A percentile compares a stretch with the other conserved stretches of the same genome.
phyloP scores from a whole-genome alignment of 2,797 vertebrate species.

The Dryobates pubescens region DNA sequence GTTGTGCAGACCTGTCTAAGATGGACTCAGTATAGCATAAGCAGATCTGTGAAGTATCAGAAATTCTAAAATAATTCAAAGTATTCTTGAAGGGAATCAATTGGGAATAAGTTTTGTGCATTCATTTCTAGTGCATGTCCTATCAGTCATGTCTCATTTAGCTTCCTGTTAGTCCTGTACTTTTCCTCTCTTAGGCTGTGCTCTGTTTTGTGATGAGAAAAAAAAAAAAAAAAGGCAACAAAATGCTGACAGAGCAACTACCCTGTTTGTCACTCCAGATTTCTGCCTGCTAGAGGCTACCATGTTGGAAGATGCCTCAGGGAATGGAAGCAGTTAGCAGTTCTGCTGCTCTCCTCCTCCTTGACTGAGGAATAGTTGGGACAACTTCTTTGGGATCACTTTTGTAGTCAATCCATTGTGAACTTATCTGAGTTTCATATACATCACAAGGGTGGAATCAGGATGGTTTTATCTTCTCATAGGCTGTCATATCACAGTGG shows the following conservation, averaged over 20 bases:
- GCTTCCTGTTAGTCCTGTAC: background rate
- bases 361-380: background rate
- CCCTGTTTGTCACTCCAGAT: background rate
- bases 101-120: background rate
- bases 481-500: background rate
- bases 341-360: background rate
- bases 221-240: background rate
- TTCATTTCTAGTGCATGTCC: background rate
- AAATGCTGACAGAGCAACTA: background rate
- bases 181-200: background rate
- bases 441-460: background rate
- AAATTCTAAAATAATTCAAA: background rate
- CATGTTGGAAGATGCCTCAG: background rate
- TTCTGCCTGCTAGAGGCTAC: background rate
- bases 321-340: background rate
- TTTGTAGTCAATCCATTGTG: background rate
- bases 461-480: background rate
- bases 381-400: background rate
- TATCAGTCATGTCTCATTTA: conserved; percentile 5
- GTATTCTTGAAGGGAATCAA: background rate
- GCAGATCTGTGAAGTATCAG: background rate
- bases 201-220: background rate
- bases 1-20: background rate
- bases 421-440: background rate
- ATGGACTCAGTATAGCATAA: background rate